Percentiles rank a stretch among this genome's conserved stretches.
These are phyloP conservation scores for Bovichtus diacanthus DNA, from an alignment of 2,797 vertebrate species.

Conservation along the genomic window DNA sequence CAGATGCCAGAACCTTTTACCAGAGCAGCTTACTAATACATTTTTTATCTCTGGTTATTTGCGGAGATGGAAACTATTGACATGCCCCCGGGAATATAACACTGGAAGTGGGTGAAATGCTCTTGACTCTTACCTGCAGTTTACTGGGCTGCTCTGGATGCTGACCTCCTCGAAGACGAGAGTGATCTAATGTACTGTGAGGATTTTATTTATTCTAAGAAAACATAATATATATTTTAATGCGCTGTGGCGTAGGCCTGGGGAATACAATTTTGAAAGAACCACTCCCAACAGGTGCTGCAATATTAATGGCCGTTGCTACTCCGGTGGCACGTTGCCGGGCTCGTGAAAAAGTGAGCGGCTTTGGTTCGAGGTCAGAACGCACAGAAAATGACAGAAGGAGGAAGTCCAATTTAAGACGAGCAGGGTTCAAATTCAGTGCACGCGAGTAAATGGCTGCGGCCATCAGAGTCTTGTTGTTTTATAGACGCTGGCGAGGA, in stretches of 20 bases:
- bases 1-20: slow-evolving; percentile 79
- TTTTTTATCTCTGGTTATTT: slow-evolving; percentile 84
- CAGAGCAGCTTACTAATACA: slow-evolving; percentile 76
- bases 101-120: slow-evolving; percentile 72
- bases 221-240: slow-evolving; percentile 82
- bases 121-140: slow-evolving; percentile 61
- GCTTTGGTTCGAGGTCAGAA: slow-evolving; percentile 69
- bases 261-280: slow-evolving; percentile 78
- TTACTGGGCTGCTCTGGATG: slow-evolving; percentile 52
- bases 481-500: slow-evolving; percentile 59
- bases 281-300: slow-evolving; percentile 76
- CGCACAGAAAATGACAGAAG: slow-evolving; percentile 53
- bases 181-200: slow-evolving; percentile 71
- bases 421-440: slow-evolving; percentile 66
- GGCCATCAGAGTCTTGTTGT: slow-evolving; percentile 43
- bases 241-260: slow-evolving; percentile 46
- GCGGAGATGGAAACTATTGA: slow-evolving; percentile 83
- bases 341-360: slow-evolving; percentile 79
- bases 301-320: slow-evolving; percentile 83
- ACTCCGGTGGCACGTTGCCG: slow-evolving; percentile 54
- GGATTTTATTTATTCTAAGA: slow-evolving; percentile 78
- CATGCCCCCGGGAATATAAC: slow-evolving; percentile 64
- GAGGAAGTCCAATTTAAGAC: slow-evolving; percentile 57
- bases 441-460: slow-evolving; percentile 42
- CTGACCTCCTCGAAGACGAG: slow-evolving; percentile 60